Percentiles rank a stretch among this genome's conserved stretches.
Evolutionary conservation across 2,113 vertebrate species (phyloP).

Genomic region (Chionodraco myersi): DNA sequence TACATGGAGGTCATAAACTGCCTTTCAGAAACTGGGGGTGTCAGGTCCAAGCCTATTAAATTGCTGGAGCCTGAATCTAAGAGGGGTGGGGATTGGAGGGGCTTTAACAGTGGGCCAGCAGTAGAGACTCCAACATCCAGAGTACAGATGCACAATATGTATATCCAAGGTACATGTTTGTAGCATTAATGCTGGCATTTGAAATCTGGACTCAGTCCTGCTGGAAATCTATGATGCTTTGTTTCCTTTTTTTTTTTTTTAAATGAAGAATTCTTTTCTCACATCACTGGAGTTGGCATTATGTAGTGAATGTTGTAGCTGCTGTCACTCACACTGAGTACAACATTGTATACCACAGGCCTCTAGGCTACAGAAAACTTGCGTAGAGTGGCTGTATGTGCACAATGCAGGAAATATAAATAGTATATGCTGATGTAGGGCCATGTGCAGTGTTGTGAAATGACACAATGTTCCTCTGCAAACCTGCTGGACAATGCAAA

Average conservation of each 20-base stretch:
- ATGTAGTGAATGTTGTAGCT: slow-evolving; percentile 14
- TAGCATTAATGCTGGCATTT: background rate
- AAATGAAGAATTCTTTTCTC: background rate
- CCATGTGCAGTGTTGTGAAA: slow-evolving; percentile 53
- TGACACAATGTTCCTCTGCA: slow-evolving; percentile 53
- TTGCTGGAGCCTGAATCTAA: slow-evolving; percentile 69
- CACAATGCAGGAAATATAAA: slow-evolving; percentile 76
- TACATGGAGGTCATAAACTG: slow-evolving; percentile 82
- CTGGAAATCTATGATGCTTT: background rate
- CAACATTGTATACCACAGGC: slow-evolving; percentile 46
- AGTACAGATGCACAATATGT: slow-evolving; percentile 6
- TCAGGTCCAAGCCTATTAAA: slow-evolving; percentile 74
- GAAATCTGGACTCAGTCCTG: slow-evolving; percentile 2
- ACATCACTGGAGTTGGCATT: slow-evolving; percentile 26
- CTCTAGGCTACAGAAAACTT: slow-evolving; percentile 47
- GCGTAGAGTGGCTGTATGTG: slow-evolving; percentile 66
- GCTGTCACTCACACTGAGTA: slow-evolving; percentile 58
- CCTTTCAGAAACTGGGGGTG: slow-evolving; percentile 73
- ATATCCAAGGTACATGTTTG: slow-evolving; percentile 6
- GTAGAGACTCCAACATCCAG: slow-evolving; percentile 1
- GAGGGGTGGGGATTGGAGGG: slow-evolving; percentile 38
- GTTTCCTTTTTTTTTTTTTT: background rate
- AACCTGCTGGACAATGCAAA: slow-evolving; percentile 65
- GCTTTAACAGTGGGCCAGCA: slow-evolving; percentile 25
- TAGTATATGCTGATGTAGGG: slow-evolving; percentile 78